Conservation (phyloP, 1,140 invertebrate species). For the Akabosia matsudoensis region DNA sequence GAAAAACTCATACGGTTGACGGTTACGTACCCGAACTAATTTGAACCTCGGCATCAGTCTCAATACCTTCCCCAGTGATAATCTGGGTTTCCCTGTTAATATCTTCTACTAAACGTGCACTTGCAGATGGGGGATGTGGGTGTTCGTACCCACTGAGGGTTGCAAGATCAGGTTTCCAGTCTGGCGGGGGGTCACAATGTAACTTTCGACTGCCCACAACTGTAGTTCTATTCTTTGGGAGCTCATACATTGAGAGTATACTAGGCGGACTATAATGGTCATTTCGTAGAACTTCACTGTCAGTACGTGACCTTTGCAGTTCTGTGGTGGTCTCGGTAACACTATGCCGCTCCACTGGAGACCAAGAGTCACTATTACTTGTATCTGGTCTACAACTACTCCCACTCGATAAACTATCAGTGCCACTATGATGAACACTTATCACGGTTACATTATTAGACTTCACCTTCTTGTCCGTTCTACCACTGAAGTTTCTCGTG, state of each 20-base stretch:
- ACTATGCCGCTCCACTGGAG: background rate
- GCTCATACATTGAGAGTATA: slow-evolving; percentile 27
- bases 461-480: background rate
- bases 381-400: background rate
- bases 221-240: slow-evolving; percentile 42
- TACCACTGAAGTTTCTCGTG: background rate
- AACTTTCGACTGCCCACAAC: slow-evolving; percentile 45
- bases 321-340: background rate
- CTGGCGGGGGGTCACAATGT: slow-evolving; percentile 46
- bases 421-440: slow-evolving; percentile 14
- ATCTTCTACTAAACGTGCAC: background rate
- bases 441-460: slow-evolving; percentile 19
- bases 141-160: background rate
- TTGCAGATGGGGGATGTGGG: background rate
- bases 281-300: background rate
- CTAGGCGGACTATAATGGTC: background rate
- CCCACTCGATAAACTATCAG: background rate
- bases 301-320: slow-evolving; percentile 29
- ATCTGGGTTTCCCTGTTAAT: background rate
- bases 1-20: no score
- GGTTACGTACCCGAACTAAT: slow-evolving; percentile 40
- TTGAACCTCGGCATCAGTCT: slow-evolving; percentile 44
- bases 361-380: background rate
- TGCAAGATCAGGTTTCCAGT: slow-evolving; percentile 30
- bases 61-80: slow-evolving; percentile 21